A percentile compares a stretch with the other conserved stretches of the same genome.
These are phyloP conservation scores for Bombus pascuorum DNA, from an alignment of 1,140 invertebrate species.

Conservation along the genomic window DNA sequence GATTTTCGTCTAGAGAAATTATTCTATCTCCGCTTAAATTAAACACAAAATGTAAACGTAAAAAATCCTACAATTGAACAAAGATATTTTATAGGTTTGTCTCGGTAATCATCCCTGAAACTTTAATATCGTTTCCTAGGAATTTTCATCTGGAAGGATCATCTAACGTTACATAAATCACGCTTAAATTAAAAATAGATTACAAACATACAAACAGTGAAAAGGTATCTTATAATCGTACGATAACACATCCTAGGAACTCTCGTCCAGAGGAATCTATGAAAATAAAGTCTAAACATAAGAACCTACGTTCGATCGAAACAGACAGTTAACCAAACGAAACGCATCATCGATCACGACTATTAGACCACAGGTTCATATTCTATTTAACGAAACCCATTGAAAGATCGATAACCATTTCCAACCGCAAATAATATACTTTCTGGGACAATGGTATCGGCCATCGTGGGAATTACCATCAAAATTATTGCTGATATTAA, in stretches of 20 bases:
- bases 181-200: too few relatives aligned
- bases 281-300: background rate
- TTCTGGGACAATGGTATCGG: background rate
- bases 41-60: too few relatives aligned
- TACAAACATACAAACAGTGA: too few relatives aligned
- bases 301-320: background rate
- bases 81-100: background rate
- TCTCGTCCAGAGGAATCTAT: background rate
- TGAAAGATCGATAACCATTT: background rate
- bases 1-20: too few relatives aligned
- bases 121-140: background rate
- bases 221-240: too few relatives aligned
- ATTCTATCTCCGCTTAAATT: too few relatives aligned
- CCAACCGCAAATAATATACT: background rate
- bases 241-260: too few relatives aligned
- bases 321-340: background rate
- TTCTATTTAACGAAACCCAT: background rate
- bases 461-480: background rate
- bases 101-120: background rate
- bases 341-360: background rate
- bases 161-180: background rate
- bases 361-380: background rate
- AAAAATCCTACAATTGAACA: too few relatives aligned
- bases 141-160: background rate
- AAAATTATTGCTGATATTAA: background rate